Evolutionary conservation across 2,113 vertebrate genomes (phyloP).

Genomic region (Gymnobelideus leadbeateri): DNA sequence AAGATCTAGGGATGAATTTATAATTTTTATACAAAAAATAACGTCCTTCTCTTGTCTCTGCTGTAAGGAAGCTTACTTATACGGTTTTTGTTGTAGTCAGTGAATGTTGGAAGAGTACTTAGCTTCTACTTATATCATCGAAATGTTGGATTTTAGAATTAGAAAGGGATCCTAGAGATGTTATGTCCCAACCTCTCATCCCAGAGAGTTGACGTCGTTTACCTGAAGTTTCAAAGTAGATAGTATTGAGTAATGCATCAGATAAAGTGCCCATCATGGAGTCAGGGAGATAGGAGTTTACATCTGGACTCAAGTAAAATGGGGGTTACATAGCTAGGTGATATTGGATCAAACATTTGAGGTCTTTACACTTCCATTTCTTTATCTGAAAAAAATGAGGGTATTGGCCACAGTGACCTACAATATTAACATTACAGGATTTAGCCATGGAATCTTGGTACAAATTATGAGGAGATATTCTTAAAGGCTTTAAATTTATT

Average conservation of each 20-base stretch:
- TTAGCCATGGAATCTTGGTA: too few relatives aligned
- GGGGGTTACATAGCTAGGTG: too few relatives aligned
- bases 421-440: neutral
- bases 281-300: too few relatives aligned
- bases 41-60: neutral
- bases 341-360: neutral
- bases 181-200: too few relatives aligned
- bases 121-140: neutral
- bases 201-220: too few relatives aligned
- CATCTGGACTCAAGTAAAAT: neutral
- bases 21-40: neutral
- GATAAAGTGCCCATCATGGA: too few relatives aligned
- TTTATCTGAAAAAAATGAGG: neutral
- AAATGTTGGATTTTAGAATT: neutral
- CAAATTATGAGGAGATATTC: too few relatives aligned
- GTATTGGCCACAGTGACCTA: neutral
- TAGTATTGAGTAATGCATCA: too few relatives aligned
- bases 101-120: neutral
- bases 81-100: neutral
- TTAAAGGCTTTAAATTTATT: too few relatives aligned
- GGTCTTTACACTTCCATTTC: neutral
- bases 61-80: neutral
- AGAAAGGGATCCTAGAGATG: neutral
- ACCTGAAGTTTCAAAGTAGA: too few relatives aligned
- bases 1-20: neutral